phyloP scores from a whole-genome alignment of 1,140 invertebrate species.

The Eriocheir sinensis region DNA sequence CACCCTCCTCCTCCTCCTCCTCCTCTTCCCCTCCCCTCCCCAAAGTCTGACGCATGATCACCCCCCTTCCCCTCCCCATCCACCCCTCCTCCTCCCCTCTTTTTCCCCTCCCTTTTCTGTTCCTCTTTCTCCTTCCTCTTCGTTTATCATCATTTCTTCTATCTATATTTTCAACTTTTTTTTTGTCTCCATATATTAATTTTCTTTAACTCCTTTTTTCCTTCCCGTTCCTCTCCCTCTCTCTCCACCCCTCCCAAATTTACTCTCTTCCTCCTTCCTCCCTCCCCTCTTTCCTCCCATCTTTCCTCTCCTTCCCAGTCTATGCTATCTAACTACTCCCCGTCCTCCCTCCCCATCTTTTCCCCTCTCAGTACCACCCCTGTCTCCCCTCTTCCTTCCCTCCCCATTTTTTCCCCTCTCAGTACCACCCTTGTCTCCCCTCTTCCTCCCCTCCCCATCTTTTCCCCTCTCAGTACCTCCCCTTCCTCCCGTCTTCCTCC shows the following conservation, averaged over 20 bases:
- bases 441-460: not conserved
- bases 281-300: constrained; percentile 25
- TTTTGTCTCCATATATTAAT: not conserved
- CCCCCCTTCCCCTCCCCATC: not conserved
- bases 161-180: constrained; percentile 12
- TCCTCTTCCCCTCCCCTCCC: not conserved
- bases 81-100: not conserved
- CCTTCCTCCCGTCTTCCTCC: not conserved
- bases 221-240: constrained; percentile 35
- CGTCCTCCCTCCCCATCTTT: constrained; percentile 25
- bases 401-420: not conserved
- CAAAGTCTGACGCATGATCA: not conserved
- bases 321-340: not conserved
- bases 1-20: not conserved
- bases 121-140: not conserved
- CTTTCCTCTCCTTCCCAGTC: not conserved
- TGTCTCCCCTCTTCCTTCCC: not conserved
- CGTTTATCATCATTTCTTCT: not conserved
- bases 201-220: not conserved
- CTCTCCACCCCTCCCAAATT: constrained; percentile 17
- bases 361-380: not conserved
- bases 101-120: not conserved
- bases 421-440: not conserved
- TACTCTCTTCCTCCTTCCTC: constrained; percentile 10
- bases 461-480: not conserved